A percentile compares a stretch with the other conserved stretches of the same genome.
Conservation (phyloP, 2,888 invertebrate species). For the Netelia melanura region DNA sequence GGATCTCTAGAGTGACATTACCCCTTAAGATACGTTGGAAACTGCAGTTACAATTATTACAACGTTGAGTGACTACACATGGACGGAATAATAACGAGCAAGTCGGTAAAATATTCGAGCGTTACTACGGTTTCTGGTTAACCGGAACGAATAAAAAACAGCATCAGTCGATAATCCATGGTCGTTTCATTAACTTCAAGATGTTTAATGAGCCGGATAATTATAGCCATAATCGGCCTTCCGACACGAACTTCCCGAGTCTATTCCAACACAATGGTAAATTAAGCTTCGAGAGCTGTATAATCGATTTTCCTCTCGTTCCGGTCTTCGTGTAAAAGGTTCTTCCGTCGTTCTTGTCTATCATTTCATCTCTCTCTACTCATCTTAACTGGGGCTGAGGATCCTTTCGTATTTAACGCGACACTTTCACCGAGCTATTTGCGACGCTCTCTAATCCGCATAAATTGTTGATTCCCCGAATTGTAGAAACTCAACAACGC, state of each 20-base stretch:
- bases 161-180: slow-evolving; percentile 36
- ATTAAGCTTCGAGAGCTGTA: slow-evolving; percentile 47
- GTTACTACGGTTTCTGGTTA: slow-evolving; percentile 30
- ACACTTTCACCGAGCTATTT: neutral
- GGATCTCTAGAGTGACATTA: too few species aligned
- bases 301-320: slow-evolving; percentile 58
- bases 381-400: too few species aligned
- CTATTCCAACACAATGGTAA: slow-evolving; percentile 55
- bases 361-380: neutral
- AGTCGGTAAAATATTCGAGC: slow-evolving; percentile 30
- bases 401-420: neutral
- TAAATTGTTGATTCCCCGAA: neutral
- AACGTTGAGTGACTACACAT: slow-evolving; percentile 17
- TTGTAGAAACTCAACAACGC: neutral
- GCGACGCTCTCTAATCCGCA: neutral
- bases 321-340: slow-evolving; percentile 31
- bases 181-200: slow-evolving; percentile 58
- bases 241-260: slow-evolving; percentile 8
- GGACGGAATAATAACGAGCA: too few species aligned
- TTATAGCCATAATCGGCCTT: slow-evolving; percentile 52
- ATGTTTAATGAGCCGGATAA: slow-evolving; percentile 64
- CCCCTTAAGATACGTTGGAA: too few species aligned
- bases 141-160: slow-evolving; percentile 43
- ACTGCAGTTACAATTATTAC: neutral
- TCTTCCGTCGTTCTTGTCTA: slow-evolving; percentile 30